Evolutionary conservation across 1,140 invertebrate species (phyloP), one percentile per base, ranked within the genome.

Genomic region (Drosophila repleta): DNA sequence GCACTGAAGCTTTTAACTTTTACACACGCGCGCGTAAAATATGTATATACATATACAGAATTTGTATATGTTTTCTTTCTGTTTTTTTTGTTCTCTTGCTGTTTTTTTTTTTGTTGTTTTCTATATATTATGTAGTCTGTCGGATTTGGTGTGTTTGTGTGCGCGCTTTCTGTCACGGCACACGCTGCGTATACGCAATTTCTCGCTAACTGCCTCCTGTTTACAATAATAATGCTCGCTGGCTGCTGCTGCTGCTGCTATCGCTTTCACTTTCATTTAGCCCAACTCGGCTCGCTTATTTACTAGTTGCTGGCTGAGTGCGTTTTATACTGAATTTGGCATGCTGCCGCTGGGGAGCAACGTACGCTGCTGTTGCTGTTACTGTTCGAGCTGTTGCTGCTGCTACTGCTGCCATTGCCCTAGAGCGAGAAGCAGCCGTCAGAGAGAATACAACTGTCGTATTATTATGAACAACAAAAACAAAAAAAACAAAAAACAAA

Each of bases 241-340:
- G 39, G 15, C 15, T 57, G 48, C 17, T 15, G 39, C 39, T 43
- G 15, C 15, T 57, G 48, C 17, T 15, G 39, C 39, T 43, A 15
- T 17, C 39, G 39, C 39, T 43, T 43, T 43, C 39, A 20, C 56
- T 46, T 26, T 29, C 62, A 53, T 37, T 72, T 43, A 15, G 35
- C 18, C 18, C 26, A 15, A 29, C n/a, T 26, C 6, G 20, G 11
- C 20, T 48, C 20, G 46, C 63, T 66, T 72, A 72, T 72, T 67
- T 72, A 85, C 82, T 78, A 87, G 78, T 85, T 85, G 82, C 78
- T 77, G 66, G 49, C 51, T 57, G 61, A 35, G 39, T 41, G 41
- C 65, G 24, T 57, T 70, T 78, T 75, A 75, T 81, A 81, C 78
- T 81, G 77, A 72, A 81, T 87, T 85, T 68, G 67, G 48, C 70